Percentiles rank a stretch among this genome's conserved stretches.
Evolutionary conservation across 37 sponge, comb jelly and placozoan species (phyloP).

Genomic region (Theonella swinhoei): DNA sequence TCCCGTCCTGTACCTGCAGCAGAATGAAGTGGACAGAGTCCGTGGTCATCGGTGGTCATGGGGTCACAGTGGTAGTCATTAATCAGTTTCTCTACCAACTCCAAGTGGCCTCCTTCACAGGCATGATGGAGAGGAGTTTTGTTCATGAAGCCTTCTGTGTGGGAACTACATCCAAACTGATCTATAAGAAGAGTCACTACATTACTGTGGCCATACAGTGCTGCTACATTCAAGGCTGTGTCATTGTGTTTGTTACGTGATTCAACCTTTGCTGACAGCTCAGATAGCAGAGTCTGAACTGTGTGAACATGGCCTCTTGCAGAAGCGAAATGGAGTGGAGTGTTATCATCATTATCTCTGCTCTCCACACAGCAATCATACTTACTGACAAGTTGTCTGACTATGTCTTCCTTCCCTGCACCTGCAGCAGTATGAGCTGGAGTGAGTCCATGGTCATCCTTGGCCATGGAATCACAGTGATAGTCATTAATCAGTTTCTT

Average conservation of each 20-base stretch:
- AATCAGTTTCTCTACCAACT: conserved; percentile 4
- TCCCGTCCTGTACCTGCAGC: neutral
- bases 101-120: neutral
- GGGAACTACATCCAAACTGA: no score
- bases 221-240: conserved; percentile 12
- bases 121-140: no score
- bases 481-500: neutral
- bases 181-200: no score
- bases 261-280: no score
- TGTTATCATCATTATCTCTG: neutral
- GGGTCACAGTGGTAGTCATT: conserved; percentile 9
- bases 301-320: neutral
- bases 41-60: conserved; percentile 5
- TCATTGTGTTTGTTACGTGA: no score
- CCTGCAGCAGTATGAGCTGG: conserved; percentile 9
- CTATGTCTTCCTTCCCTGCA: neutral
- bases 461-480: conserved; percentile 6
- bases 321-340: conserved; percentile 1
- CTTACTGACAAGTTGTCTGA: neutral
- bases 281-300: neutral
- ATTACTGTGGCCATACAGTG: neutral
- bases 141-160: no score
- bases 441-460: conserved; percentile 3
- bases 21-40: neutral
- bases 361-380: neutral